Base-by-base conservation (phyloP, 2,888 invertebrate species). In the Chalcis sispes region DNA sequence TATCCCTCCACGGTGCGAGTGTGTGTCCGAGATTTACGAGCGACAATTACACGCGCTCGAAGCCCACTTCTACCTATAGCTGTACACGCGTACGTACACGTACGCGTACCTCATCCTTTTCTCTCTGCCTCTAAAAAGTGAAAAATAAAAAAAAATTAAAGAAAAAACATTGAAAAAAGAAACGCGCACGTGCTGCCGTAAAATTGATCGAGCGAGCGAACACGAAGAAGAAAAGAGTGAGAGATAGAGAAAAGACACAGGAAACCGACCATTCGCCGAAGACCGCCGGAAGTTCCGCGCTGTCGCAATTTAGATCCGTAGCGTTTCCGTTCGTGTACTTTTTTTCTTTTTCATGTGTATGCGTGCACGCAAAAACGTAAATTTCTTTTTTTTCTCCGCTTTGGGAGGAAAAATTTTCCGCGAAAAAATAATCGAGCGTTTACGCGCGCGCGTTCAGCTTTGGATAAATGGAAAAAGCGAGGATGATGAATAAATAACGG, bases 281-380 rank as follows among this genome's bases (percentile, higher is more conserved):
- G n/a, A n/a, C n/a, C n/a, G 58, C 32, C 71, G 72, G 72, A 76
- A 71, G 74, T 56, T 61, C 70, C 64, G 81, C 82, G 83, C 83
- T 84, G 81, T 78, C 80, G 81, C 83, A 83, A 85, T 85, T 85
- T 85, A 84, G 83, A 82, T 84, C 79, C 81, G n/a, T n/a, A n/a
- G 82, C 82, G 83, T 82, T 83, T 85, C 83, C 85, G 84, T n/a
- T n/a, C n/a, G n/a, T n/a, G n/a, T n/a, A n/a, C n/a, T n/a, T n/a
- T n/a, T n/a, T n/a, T n/a, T n/a, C n/a, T n/a, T n/a, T n/a, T n/a
- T n/a, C n/a, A n/a, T n/a, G n/a, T n/a, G n/a, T n/a, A 58, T 58
- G 23, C n/a, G 61, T 40, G 25, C 54, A 27, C 52, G 50, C 61
- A 52, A 62, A 61, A n/a, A n/a, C n/a, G n/a, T n/a, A n/a, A n/a